Conservation (phyloP, 2,797 vertebrate species). For the Merluccius polli region DNA sequence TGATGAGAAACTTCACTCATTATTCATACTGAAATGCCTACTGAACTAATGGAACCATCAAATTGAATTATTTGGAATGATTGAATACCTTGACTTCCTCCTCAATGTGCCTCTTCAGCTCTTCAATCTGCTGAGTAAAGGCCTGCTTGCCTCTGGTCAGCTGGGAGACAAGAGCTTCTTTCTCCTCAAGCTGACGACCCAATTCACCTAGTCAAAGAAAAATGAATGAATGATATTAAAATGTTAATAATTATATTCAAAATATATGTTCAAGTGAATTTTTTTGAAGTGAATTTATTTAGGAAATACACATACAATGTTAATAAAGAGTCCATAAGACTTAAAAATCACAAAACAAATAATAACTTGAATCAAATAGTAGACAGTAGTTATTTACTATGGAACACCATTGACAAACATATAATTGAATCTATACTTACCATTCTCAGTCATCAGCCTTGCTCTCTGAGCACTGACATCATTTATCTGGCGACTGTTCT, state of each 20-base stretch:
- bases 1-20: neutral
- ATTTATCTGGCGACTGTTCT: conserved; percentile 49
- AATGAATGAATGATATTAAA: neutral
- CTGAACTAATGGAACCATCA: too few relatives aligned
- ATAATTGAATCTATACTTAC: neutral
- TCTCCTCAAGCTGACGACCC: conserved; percentile 82
- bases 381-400: neutral
- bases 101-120: conserved; percentile 83
- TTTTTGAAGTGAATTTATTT: too few relatives aligned
- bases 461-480: conserved; percentile 1
- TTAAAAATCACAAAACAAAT: neutral
- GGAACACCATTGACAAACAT: neutral
- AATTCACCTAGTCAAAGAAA: conserved; percentile 70
- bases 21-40: too few relatives aligned
- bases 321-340: too few relatives aligned
- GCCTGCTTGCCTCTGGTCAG: conserved; percentile 85
- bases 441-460: conserved; percentile 7
- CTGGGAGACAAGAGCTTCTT: conserved; percentile 82
- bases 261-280: too few relatives aligned
- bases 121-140: conserved; percentile 86
- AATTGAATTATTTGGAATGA: neutral
- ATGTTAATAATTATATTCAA: neutral
- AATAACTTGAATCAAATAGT: too few relatives aligned
- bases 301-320: too few relatives aligned
- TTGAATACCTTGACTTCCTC: conserved; percentile 64